A percentile compares a stretch with the other conserved stretches of the same genome.
phyloP scores from a whole-genome alignment of 2,888 invertebrate species.

The Cryptocheilus praepositus region DNA sequence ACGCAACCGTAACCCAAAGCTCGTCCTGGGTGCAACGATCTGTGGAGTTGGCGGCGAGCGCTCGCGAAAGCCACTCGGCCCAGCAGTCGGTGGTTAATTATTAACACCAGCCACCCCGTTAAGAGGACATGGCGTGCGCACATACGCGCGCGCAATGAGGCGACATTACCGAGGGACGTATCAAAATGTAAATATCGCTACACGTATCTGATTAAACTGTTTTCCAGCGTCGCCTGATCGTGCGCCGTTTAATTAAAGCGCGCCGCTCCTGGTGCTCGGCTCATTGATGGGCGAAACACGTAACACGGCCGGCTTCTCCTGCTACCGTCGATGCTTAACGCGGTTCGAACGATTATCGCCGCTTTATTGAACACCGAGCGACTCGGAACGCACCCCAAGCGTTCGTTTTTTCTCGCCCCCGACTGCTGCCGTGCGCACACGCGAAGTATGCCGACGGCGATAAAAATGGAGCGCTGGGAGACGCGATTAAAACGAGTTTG shows the following conservation, averaged over 20 bases:
- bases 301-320: too few species aligned
- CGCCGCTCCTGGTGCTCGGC: not conserved
- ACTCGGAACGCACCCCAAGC: too few species aligned
- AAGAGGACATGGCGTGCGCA: conserved; percentile 40
- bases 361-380: too few species aligned
- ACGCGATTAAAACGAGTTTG: too few species aligned
- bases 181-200: conserved; percentile 54
- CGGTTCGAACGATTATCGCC: too few species aligned
- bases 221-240: conserved; percentile 25
- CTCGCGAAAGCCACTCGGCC: conserved; percentile 45
- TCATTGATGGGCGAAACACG: too few species aligned
- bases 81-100: conserved; percentile 63
- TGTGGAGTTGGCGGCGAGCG: conserved; percentile 45
- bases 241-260: conserved; percentile 31
- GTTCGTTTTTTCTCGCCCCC: too few species aligned
- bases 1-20: conserved; percentile 4
- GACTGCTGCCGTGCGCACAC: too few species aligned
- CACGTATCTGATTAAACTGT: conserved; percentile 48
- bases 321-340: too few species aligned
- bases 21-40: conserved; percentile 54
- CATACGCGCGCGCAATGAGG: not conserved
- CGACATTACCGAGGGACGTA: conserved; percentile 20
- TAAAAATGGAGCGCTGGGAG: too few species aligned
- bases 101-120: conserved; percentile 59
- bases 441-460: too few species aligned